Base-by-base conservation (phyloP, 92 coral and sea anemone species). In the Phenganax marumi region DNA sequence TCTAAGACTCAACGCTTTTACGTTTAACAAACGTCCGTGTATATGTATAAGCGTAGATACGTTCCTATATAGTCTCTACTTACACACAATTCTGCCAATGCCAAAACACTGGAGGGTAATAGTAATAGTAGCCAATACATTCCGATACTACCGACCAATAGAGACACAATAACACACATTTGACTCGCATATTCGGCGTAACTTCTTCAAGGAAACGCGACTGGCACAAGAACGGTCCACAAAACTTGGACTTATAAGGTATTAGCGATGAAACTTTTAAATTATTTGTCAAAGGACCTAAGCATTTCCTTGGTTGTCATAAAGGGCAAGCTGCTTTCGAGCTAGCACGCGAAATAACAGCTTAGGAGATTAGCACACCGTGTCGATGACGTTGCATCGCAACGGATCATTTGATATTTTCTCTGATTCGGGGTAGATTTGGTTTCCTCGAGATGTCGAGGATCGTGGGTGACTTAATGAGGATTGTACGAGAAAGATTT, bases 51-150 rank as follows among this genome's bases (percentile, higher is more conserved):
- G 60, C 11, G n/a, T 52, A 21, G 8, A 6, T 0, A n/a, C 43
- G 68, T 3, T 60, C 12, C 19, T 58, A 58, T 7, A 14, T 7
- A 58, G 0, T 0, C 51, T 22, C 80, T 54, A 94, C 93, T 23
- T 91, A 86, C 75, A 86, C 93, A 62, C 93, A 89, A 8, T 97
- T 97, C 55, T 94, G 95, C 65, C 95, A 89, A 14, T 89, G 72
- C 98, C 98, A 94, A 65, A 92, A 92, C 10, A 84, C 91, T 6
- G 97, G 98, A 91, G 81, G 81, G 26, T 76, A 76, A 48, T 25
- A 68, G 26, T 76, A 76, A 62, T 25, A 76, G 68, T 76, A 54
- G 16, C 68, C 62, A 26, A 56, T 13, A 56, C 81, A 76, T 57
- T 76, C 81, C 21, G 62, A 18, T 48, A 76, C 58, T 26, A 76